Evolutionary conservation across 1,140 invertebrate species (phyloP), one percentile per base, ranked within the genome.

Genomic region (Euschistus heros): DNA sequence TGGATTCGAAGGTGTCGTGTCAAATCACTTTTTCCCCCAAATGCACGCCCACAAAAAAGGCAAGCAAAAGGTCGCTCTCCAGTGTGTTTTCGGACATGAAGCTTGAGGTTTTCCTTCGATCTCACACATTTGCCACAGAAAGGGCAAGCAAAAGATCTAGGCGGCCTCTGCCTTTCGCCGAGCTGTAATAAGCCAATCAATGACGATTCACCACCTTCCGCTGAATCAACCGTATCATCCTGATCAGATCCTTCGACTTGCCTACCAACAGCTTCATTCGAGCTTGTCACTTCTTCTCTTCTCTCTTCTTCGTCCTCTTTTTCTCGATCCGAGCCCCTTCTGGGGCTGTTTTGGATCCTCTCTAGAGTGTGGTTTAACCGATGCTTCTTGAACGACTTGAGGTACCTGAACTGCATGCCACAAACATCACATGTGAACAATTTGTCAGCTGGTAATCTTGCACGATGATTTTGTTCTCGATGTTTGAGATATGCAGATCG

Each of bases 311-410:
- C 60, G 42, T 55, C 62, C 7, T 69, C 70, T 50, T 69, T 68
- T 18, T 57, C 57, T 42, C 69, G 47, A 17, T 69, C 57, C 4
- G 54, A 24, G 14, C 54, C 24, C 24, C 54, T 57, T 18, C 44
- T 65, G 44, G 61, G 65, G 7, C 47, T 65, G 57, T 61, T 64
- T 47, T 91, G 89, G 14, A 91, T 77, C 61, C 87, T 82, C 72
- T 91, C 89, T 2, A 91, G 73, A 1, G 89, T 87, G 72, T 93
- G 90, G 72, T 93, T 93, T 22, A 92, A 78, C 15, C 89, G 80
- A 72, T 92, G 90, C 75, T 92, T 92, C 74, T 91, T 91, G 74
- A 92, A 92, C 0, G 89, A 92, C 73, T 92, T 92, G 22, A 92
- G 80, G 74, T 91, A 91, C 30, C 87, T 80, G 73, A 92, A 92